A percentile compares a stretch with the other conserved stretches of the same genome.
Conservation (phyloP, 2,888 invertebrate genomes). For the Callinectes sapidus region DNA sequence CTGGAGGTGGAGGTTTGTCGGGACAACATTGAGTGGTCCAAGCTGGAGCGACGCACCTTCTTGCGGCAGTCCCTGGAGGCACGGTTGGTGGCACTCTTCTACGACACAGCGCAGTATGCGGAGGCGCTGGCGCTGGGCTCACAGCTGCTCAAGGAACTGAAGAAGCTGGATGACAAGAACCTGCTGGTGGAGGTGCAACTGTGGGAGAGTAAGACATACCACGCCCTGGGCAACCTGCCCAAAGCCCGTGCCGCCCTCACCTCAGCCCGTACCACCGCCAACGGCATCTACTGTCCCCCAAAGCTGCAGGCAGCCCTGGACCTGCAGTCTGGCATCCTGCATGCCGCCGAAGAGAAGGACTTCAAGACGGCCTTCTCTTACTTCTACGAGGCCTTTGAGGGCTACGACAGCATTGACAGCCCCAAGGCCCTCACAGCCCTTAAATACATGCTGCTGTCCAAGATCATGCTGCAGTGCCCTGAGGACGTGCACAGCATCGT, state of each 20-base stretch:
- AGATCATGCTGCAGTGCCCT: constrained; percentile 96
- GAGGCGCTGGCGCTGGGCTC: constrained; percentile 91
- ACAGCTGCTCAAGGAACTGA: constrained; percentile 93
- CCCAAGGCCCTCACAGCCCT: constrained; percentile 94
- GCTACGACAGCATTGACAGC: constrained; percentile 94
- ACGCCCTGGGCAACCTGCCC: constrained; percentile 96
- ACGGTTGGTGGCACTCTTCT: constrained; percentile 94
- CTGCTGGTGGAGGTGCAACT: constrained; percentile 94
- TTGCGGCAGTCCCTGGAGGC: constrained; percentile 96
- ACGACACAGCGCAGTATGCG: constrained; percentile 91
- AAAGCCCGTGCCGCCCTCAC: constrained; percentile 97
- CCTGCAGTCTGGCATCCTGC: constrained; percentile 86
- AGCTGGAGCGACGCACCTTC: constrained; percentile 97
- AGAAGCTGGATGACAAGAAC: constrained; percentile 99
- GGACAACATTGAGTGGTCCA: constrained; percentile 94
- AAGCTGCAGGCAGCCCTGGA: constrained; percentile 98
- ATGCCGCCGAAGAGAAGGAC: constrained; percentile 99
- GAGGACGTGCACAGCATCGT: constrained; percentile 97
- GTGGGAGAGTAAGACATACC: constrained; percentile 98
- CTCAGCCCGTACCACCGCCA: constrained; percentile 99
- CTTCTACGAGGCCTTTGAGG: constrained; percentile 99
- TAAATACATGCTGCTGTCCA: constrained; percentile 99
- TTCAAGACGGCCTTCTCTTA: constrained; percentile 99
- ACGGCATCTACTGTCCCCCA: constrained; percentile 99
- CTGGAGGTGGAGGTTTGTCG: constrained; percentile 93